Base-by-base conservation (phyloP, 2,797 vertebrate genomes). In the Scarus forsteni region DNA sequence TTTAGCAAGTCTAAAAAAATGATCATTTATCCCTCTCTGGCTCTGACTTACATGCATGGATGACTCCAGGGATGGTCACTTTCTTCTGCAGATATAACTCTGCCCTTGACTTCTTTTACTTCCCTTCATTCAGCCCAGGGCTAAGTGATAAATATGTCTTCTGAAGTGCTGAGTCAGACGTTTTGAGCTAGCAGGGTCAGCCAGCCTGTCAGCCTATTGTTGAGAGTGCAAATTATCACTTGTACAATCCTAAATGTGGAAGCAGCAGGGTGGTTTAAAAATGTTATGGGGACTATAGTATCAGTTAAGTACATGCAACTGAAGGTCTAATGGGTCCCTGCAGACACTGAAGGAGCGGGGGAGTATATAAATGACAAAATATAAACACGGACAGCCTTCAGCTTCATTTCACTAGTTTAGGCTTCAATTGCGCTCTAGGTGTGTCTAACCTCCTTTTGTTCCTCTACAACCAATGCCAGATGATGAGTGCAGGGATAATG, bases 221-320 rank as follows among this genome's bases (percentile, higher is more conserved):
- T 65, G 69, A 71, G 64, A 84, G 69, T 10, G 70, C 59, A 86
- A 88, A 90, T 86, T 1, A 85, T 74, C 58, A 59, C 62, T 66
- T 91, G 66, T 69, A 74, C 74, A 76, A 79, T 83, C 78, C 74
- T 77, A 80, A 89, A 79, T 58, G 74, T 78, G 79, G 79, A 73
- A 64, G 63, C 66, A 78, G 63, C 66, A 77, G 70, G 11, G 50
- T 53, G 74, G 64, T 75, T 75, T 80, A 74, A 84, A 80, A 84
- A 80, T 74, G 75, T 73, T 75, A 79, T 66, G 66, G 76, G 48
- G 70, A 70, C 66, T 61, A 57, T 46, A 34, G 52, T 52, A 35
- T 82, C 72, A 89, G 77, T 79, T 80, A 16, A 66, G 73, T 52
- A 65, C 51, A 51, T 49, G 14, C 12, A 66, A 71, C 70, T 68